Evolutionary conservation across 2,888 invertebrate species (phyloP).

Genomic region (Lasioglossum villosulum): DNA sequence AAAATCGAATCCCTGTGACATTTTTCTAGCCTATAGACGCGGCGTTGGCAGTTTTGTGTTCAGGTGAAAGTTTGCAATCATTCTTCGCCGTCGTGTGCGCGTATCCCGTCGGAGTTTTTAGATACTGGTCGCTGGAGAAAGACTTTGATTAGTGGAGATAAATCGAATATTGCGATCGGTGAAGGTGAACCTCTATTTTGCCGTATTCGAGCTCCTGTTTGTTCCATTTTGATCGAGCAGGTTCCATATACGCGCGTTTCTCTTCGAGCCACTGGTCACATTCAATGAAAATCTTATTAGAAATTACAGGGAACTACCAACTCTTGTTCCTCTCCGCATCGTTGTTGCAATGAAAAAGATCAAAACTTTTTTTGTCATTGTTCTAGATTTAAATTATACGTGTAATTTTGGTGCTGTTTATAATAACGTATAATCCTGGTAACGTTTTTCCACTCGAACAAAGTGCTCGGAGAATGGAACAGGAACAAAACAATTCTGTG

Average conservation of each 20-base stretch:
- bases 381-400: neutral
- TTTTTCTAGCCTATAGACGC: neutral
- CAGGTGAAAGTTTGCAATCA: constrained; percentile 1
- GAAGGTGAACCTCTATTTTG: neutral
- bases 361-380: neutral
- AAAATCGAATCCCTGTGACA: neutral
- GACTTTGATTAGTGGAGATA: constrained; percentile 9
- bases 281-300: neutral
- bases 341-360: neutral
- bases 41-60: neutral
- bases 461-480: neutral
- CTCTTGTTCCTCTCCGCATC: no score
- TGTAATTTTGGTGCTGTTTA: neutral
- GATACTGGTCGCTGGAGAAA: neutral
- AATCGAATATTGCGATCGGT: neutral
- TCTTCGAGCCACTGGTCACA: neutral
- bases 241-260: neutral
- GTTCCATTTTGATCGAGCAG: neutral
- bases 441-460: neutral
- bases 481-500: neutral
- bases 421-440: neutral
- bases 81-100: neutral
- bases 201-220: neutral
- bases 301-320: neutral
- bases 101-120: neutral